These are phyloP conservation scores for Danio choprae DNA, from an alignment of 2,797 vertebrate species.

Conservation along the genomic window DNA sequence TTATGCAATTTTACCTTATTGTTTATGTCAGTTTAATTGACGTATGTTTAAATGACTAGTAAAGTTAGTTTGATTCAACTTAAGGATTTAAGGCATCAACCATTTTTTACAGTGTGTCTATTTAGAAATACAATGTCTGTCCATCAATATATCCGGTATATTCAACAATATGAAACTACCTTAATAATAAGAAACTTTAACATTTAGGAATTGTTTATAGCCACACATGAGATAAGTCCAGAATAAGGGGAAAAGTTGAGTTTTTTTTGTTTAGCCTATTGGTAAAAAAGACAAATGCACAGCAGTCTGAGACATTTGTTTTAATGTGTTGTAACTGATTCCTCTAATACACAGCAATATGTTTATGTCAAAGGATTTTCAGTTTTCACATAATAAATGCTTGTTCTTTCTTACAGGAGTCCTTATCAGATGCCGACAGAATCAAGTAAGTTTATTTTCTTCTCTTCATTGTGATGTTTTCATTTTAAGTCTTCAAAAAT, in stretches of 20 bases:
- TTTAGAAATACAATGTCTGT: no score
- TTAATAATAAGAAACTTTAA: not conserved
- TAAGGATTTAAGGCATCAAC: no score
- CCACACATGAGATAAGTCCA: not conserved
- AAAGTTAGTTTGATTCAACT: no score
- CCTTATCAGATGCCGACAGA: conserved; percentile 86
- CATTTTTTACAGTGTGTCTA: no score
- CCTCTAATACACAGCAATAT: not conserved
- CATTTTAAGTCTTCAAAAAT: not conserved
- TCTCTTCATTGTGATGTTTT: not conserved
- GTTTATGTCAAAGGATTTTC: not conserved
- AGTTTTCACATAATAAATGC: conserved; percentile 6
- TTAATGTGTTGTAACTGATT: not conserved
- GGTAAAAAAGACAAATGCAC: conserved; percentile 6
- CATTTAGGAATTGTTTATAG: not conserved
- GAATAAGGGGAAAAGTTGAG: not conserved
- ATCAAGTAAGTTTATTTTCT: conserved; percentile 86
- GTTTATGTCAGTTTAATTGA: no score
- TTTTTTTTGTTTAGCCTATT: not conserved
- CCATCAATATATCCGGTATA: not conserved
- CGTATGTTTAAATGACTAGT: no score
- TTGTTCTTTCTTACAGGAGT: conserved; percentile 80
- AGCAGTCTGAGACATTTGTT: not conserved
- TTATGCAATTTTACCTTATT: no score
- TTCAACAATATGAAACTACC: not conserved